Conservation (phyloP, 1,140 invertebrate genomes). For the Phymorhynchus buccinoides region DNA sequence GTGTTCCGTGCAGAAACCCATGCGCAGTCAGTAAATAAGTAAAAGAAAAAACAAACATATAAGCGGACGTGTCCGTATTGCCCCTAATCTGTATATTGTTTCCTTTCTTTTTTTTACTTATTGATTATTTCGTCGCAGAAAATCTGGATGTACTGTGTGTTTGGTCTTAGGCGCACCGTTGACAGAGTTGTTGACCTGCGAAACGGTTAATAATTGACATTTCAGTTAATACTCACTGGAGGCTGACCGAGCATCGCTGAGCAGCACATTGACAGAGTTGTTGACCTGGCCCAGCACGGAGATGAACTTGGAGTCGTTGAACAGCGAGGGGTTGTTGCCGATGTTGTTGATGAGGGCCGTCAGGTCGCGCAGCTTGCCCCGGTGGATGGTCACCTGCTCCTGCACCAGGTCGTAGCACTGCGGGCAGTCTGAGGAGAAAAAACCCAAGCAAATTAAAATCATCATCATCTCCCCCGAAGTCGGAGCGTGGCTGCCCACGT, state of each 20-base stretch:
- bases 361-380: constrained; percentile 83
- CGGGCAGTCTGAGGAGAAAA: constrained; percentile 82
- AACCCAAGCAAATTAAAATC: not conserved
- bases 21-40: too few species aligned
- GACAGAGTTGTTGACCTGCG: too few species aligned
- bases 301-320: constrained; percentile 89
- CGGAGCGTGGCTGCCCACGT: too few species aligned
- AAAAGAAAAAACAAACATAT: not conserved
- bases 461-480: too few species aligned
- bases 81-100: not conserved
- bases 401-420: constrained; percentile 94
- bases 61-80: not conserved
- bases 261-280: constrained; percentile 81
- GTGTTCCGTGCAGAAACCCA: too few species aligned
- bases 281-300: constrained; percentile 83
- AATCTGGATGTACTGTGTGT: not conserved
- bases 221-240: constrained; percentile 74
- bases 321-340: constrained; percentile 83
- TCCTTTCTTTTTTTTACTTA: too few species aligned
- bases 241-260: constrained; percentile 80
- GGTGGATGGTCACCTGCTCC: constrained; percentile 87
- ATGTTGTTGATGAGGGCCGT: constrained; percentile 81
- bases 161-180: not conserved
- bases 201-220: too few species aligned
- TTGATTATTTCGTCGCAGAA: not conserved